Conservation (phyloP, 1,140 invertebrate genomes). For the Monochamus saltuarius region DNA sequence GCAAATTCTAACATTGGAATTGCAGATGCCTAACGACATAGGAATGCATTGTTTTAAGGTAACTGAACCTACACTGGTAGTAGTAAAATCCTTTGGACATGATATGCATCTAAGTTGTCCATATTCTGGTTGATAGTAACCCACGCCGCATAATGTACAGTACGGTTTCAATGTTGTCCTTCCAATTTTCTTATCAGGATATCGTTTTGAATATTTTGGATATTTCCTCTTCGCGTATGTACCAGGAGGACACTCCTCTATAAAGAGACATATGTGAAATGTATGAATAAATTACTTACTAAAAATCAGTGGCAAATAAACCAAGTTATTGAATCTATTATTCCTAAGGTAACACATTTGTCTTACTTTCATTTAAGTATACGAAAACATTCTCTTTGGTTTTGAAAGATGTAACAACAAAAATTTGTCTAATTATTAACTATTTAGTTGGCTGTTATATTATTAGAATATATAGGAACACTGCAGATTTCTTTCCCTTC, state of each 20-base stretch:
- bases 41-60: constrained; percentile 54
- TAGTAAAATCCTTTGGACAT: constrained; percentile 62
- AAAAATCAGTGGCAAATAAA: too few relatives aligned
- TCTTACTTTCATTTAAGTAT: too few relatives aligned
- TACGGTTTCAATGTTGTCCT: constrained; percentile 47
- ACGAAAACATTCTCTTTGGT: too few relatives aligned
- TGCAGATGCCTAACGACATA: constrained; percentile 50
- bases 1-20: constrained; percentile 45
- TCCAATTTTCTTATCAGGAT: constrained; percentile 32
- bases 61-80: constrained; percentile 53
- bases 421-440: too few relatives aligned
- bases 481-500: too few relatives aligned
- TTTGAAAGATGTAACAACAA: too few relatives aligned
- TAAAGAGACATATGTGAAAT: constrained; percentile 19
- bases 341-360: too few relatives aligned
- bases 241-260: constrained; percentile 51
- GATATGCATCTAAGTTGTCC: constrained; percentile 57
- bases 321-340: too few relatives aligned
- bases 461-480: too few relatives aligned
- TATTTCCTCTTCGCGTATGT: constrained; percentile 45
- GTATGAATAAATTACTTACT: too few relatives aligned
- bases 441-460: too few relatives aligned
- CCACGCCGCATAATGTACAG: constrained; percentile 63
- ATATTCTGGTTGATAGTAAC: constrained; percentile 62
- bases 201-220: constrained; percentile 32